Conservation (phyloP, 2,888 invertebrate species). For the Tridacna gigas region DNA sequence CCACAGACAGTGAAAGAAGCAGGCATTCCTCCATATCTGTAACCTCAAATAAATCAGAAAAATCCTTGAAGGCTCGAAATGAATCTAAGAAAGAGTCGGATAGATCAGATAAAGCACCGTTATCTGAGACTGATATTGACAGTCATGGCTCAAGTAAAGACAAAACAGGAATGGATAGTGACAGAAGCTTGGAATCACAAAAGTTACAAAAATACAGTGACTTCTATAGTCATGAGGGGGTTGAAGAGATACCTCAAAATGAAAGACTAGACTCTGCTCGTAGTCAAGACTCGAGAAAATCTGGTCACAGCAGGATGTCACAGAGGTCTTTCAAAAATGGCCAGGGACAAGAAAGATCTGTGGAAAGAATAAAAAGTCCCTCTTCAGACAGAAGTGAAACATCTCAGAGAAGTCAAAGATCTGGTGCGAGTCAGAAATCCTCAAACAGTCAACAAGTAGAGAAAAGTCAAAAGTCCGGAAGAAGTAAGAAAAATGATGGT, state of each 20-base stretch:
- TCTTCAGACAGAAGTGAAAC: constrained; percentile 35
- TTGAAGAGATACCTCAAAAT: background rate
- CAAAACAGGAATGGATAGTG: background rate
- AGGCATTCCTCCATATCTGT: background rate
- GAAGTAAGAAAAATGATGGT: background rate
- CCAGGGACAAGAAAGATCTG: background rate
- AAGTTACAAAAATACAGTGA: background rate
- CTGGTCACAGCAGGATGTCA: background rate
- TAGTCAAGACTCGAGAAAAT: constrained; percentile 4
- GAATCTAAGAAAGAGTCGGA: constrained; percentile 1
- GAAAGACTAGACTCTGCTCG: constrained; percentile 1
- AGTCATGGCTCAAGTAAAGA: background rate
- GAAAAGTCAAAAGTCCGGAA: background rate
- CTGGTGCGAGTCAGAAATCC: constrained; percentile 29
- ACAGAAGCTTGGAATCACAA: background rate
- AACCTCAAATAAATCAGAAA: constrained; percentile 1
- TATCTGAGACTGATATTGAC: background rate
- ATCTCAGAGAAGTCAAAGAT: constrained; percentile 32
- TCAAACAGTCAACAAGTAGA: constrained; percentile 3
- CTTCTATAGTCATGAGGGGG: background rate
- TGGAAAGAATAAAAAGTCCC: background rate
- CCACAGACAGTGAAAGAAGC: constrained; percentile 5
- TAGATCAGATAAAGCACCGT: constrained; percentile 1
- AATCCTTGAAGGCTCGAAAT: too few relatives aligned
- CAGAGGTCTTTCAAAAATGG: background rate